These are phyloP conservation scores for Eudemis profundana DNA, from an alignment of 2,888 invertebrate species.

Conservation along the genomic window DNA sequence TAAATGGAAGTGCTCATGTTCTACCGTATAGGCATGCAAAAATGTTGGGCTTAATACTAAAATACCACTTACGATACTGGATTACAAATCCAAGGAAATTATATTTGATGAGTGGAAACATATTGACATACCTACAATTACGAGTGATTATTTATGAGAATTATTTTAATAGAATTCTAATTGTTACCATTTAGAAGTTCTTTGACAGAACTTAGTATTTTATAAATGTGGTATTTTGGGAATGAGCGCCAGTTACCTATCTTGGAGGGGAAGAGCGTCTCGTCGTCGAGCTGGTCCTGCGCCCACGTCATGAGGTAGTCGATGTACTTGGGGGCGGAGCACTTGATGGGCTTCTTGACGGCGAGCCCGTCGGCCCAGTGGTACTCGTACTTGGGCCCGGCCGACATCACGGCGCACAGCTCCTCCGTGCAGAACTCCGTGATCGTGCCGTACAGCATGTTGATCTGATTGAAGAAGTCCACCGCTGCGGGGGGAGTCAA, in stretches of 20 bases:
- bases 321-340: conserved; percentile 99
- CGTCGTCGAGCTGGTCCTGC: conserved; percentile 99
- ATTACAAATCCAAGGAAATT: no score
- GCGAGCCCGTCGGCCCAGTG: conserved; percentile 99
- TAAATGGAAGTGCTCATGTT: no score
- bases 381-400: conserved; percentile 99
- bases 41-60: no score
- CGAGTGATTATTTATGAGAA: no score
- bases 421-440: conserved; percentile 99
- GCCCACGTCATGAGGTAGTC: conserved; percentile 99
- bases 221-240: no score
- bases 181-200: no score
- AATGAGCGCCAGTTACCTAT: conserved; percentile 85
- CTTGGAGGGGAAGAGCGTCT: conserved; percentile 98
- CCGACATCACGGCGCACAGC: conserved; percentile 99
- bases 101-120: no score
- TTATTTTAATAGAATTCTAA: no score
- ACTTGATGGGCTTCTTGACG: conserved; percentile 99
- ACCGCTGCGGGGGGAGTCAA: conserved; percentile 93
- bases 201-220: no score
- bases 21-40: no score
- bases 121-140: no score
- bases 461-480: conserved; percentile 99
- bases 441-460: conserved; percentile 99
- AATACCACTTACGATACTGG: no score